phyloP scores from a whole-genome alignment of 2,797 vertebrate genomes.

The Eupleurogrammus muticus region DNA sequence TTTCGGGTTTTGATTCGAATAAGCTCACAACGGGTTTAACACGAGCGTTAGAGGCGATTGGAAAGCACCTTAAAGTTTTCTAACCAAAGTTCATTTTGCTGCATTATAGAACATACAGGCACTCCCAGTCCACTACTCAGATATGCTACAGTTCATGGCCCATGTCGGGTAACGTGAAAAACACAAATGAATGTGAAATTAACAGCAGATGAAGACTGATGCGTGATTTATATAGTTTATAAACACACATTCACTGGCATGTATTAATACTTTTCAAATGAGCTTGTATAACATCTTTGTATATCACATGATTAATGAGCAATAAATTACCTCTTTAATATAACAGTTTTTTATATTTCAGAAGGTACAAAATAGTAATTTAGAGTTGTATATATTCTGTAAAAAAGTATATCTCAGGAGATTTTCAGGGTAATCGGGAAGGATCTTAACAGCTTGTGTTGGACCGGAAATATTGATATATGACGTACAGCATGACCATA shows the following conservation, averaged over 20 bases:
- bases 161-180: conserved; percentile 47
- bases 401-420: conserved; percentile 80
- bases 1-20: conserved; percentile 49
- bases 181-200: conserved; percentile 51
- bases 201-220: conserved; percentile 58
- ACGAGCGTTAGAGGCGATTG: conserved; percentile 46
- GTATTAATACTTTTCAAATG: conserved; percentile 69
- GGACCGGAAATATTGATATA: conserved; percentile 56
- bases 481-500: conserved; percentile 57
- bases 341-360: conserved; percentile 78
- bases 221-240: conserved; percentile 55
- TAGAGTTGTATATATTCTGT: conserved; percentile 81
- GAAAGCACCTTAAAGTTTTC: conserved; percentile 65
- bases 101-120: conserved; percentile 66
- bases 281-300: conserved; percentile 66
- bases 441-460: conserved; percentile 44
- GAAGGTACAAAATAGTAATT: conserved; percentile 85
- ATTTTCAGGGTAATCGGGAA: conserved; percentile 60
- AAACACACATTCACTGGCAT: conserved; percentile 77
- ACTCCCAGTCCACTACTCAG: conserved; percentile 66
- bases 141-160: conserved; percentile 56
- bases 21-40: conserved; percentile 55
- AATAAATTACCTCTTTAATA: conserved; percentile 81
- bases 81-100: conserved; percentile 53
- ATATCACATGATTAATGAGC: conserved; percentile 67